A percentile compares a stretch with the other conserved stretches of the same genome.
phyloP scores from a whole-genome alignment of 2,888 invertebrate genomes.

The Eupeodes luniger region DNA sequence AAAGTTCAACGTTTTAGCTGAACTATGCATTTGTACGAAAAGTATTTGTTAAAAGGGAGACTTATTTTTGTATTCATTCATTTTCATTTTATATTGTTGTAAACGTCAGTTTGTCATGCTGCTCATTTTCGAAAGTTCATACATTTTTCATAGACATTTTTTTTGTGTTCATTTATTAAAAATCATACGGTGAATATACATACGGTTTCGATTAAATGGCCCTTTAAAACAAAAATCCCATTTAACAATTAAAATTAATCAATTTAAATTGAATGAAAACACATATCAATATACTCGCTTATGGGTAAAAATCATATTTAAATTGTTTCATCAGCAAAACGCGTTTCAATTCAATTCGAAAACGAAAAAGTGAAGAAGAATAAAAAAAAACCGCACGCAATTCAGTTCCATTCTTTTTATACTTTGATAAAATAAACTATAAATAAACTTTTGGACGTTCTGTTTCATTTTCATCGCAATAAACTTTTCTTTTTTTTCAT shows the following conservation, averaged over 20 bases:
- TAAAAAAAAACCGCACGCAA: conserved; percentile 29
- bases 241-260: conserved; percentile 47
- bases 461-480: conserved; percentile 11
- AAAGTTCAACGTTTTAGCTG: conserved; percentile 5
- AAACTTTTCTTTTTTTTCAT: not conserved
- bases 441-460: conserved; percentile 53
- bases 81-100: not conserved
- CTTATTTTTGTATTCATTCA: not conserved
- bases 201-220: not conserved
- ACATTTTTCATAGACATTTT: conserved; percentile 18
- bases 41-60: not conserved
- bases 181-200: not conserved
- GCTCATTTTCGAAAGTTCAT: conserved; percentile 20
- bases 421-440: conserved; percentile 10
- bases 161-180: not conserved
- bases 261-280: conserved; percentile 37
- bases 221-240: not conserved
- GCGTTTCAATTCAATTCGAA: conserved; percentile 23
- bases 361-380: conserved; percentile 1
- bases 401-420: conserved; percentile 3
- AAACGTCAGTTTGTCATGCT: conserved; percentile 18
- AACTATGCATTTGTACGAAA: conserved; percentile 18
- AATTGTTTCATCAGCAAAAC: conserved; percentile 39
- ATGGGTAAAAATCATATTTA: conserved; percentile 38
- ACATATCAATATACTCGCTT: conserved; percentile 34